Evolutionary conservation across 2,888 invertebrate genomes (phyloP).

Genomic region (Tetranychus piercei): DNA sequence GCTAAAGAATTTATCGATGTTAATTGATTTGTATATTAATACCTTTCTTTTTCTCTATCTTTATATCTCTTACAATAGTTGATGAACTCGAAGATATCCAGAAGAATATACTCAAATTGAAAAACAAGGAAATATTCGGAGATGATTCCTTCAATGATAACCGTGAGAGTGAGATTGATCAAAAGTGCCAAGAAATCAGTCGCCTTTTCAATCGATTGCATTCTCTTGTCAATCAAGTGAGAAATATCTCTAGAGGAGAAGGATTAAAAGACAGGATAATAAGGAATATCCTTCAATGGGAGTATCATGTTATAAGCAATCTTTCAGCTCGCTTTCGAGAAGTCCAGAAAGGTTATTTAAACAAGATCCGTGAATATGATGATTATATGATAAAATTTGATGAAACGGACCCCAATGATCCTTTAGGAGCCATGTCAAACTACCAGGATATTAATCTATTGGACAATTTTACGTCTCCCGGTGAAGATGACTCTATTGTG

Average conservation of each 20-base stretch:
- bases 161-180: constrained; percentile 21
- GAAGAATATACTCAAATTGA: constrained; percentile 16
- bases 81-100: constrained; percentile 19
- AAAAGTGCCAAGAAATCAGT: constrained; percentile 21
- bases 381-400: constrained; percentile 14
- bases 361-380: constrained; percentile 20
- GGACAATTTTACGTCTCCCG: constrained; percentile 3
- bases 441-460: background rate
- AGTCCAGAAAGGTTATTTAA: constrained; percentile 19
- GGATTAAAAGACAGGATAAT: constrained; percentile 16
- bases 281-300: constrained; percentile 21
- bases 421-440: constrained; percentile 1
- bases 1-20: background rate
- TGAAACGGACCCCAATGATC: background rate
- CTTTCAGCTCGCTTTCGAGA: constrained; percentile 18
- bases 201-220: constrained; percentile 20
- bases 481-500: background rate
- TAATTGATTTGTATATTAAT: constrained; percentile 1
- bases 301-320: constrained; percentile 16
- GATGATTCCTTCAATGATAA: constrained; percentile 17
- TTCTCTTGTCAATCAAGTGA: constrained; percentile 19
- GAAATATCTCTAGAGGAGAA: constrained; percentile 8
- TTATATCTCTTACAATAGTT: constrained; percentile 12
- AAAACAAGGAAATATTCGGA: constrained; percentile 18
- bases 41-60: background rate